phyloP scores from a whole-genome alignment of 2,113 vertebrate species.

The Tragelaphus scriptus region DNA sequence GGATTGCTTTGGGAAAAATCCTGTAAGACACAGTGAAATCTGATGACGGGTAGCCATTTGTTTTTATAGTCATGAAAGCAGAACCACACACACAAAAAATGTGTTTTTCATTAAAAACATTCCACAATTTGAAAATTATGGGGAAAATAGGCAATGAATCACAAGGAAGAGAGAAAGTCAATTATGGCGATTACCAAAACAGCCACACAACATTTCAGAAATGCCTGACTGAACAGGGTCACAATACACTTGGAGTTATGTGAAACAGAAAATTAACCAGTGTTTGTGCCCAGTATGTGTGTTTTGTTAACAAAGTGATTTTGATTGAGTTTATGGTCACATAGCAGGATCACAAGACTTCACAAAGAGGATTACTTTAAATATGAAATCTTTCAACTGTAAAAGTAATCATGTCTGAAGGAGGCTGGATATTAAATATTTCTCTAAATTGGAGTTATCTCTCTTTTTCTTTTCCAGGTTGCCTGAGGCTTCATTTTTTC shows the following conservation, averaged over 20 bases:
- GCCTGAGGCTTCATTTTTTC: neutral
- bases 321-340: conserved; percentile 48
- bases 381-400: conserved; percentile 41
- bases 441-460: neutral
- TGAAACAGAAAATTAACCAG: conserved; percentile 51
- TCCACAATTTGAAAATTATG: conserved; percentile 45
- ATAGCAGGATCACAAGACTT: conserved; percentile 43
- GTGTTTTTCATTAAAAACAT: conserved; percentile 53
- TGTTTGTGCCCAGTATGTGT: neutral
- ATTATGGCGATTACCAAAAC: neutral
- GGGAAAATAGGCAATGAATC: conserved; percentile 4
- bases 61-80: conserved; percentile 69
- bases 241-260: neutral
- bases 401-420: conserved; percentile 50
- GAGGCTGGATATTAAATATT: conserved; percentile 42
- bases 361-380: conserved; percentile 45
- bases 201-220: conserved; percentile 41
- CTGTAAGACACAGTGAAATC: conserved; percentile 62
- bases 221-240: neutral
- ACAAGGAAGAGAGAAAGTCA: conserved; percentile 45
- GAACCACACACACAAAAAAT: conserved; percentile 60
- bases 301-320: conserved; percentile 41
- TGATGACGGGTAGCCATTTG: conserved; percentile 50
- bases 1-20: conserved; percentile 72
- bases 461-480: neutral